Evolutionary conservation across 1,140 invertebrate species (phyloP).

Genomic region (Chrysomallon squamiferum): DNA sequence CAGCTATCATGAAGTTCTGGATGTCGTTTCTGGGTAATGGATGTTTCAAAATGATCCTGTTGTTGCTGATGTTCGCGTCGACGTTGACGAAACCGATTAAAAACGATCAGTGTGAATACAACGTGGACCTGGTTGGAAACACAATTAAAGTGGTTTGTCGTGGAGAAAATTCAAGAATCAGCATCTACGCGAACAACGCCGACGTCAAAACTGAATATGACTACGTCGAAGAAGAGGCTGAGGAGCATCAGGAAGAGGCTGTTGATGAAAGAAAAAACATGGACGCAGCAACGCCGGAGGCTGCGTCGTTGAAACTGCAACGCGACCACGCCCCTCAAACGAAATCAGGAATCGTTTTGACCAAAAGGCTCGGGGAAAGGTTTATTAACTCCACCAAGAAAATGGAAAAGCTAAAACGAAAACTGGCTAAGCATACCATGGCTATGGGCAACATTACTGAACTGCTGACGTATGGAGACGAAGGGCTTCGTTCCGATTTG

Average conservation of each 20-base stretch:
- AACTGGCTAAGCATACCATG: slow-evolving; percentile 3
- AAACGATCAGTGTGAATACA: slow-evolving; percentile 34
- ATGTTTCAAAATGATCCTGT: too few relatives aligned
- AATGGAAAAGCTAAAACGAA: slow-evolving; percentile 22
- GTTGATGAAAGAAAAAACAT: neutral
- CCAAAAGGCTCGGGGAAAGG: too few relatives aligned
- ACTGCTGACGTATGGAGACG: slow-evolving; percentile 18
- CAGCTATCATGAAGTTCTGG: too few relatives aligned
- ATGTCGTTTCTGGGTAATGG: too few relatives aligned
- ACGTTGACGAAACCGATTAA: slow-evolving; percentile 14
- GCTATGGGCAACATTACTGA: slow-evolving; percentile 25
- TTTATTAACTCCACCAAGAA: slow-evolving; percentile 12
- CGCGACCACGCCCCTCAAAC: too few relatives aligned
- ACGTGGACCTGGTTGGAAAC: slow-evolving; percentile 33
- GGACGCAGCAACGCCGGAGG: neutral
- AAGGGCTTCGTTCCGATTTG: slow-evolving; percentile 20
- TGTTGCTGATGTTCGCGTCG: too few relatives aligned
- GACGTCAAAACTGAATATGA: slow-evolving; percentile 8
- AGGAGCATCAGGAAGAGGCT: slow-evolving; percentile 1
- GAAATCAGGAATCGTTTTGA: too few relatives aligned
- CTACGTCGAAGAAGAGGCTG: neutral
- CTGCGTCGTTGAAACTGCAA: too few relatives aligned
- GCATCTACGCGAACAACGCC: slow-evolving; percentile 27
- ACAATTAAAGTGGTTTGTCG: slow-evolving; percentile 28
- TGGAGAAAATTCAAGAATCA: slow-evolving; percentile 22